Base-by-base conservation (phyloP, 2,888 invertebrate genomes). In the Tinea trinotella region DNA sequence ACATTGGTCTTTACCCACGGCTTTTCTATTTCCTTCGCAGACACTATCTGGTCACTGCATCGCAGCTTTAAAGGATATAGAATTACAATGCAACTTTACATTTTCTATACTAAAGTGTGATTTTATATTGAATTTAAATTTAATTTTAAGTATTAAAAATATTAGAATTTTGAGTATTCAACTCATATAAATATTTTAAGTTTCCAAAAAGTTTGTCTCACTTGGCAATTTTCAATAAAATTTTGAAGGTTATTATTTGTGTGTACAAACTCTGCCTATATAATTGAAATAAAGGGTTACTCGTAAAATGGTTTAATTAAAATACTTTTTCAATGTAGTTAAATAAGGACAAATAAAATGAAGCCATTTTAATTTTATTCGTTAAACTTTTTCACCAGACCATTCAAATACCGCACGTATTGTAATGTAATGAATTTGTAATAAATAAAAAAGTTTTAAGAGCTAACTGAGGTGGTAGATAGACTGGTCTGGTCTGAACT, bases 31-130 rank as follows among this genome's bases (percentile, higher is more conserved):
- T 50, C 24, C 50, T 24, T 15, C 13, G 22, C 24, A 24, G 50
- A 50, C 50, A 24, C 50, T 50, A 50, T 50, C 50, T 50, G 50
- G 50, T 50, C 50, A 50, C 13, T 24, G 50, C 24, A 50, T 50
- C 50, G 50, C 24, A 18, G 50, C 13, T 24, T 12, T 22, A 13
- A 3, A 48, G 19, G 46, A 19, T 44, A 44, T 44, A 44, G 4
- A 15, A 44, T 46, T 46, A 46, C 46, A 46, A 46, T 18, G 18
- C n/a, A 19, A 17, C 46, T 46, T 46, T 17, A 46, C 17, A 46
- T 46, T 46, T 46, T 13, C n/a, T 13, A 40, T 40, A 2, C n/a
- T 40, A 7, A 40, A 40, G 13, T 40, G 13, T 40, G 13, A 6
- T 12, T 35, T 35, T 35, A 35, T 7, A n/a, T 10, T 35, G 10